Base-by-base conservation (phyloP, 2,113 vertebrate genomes). In the Nansenia antarctica region DNA sequence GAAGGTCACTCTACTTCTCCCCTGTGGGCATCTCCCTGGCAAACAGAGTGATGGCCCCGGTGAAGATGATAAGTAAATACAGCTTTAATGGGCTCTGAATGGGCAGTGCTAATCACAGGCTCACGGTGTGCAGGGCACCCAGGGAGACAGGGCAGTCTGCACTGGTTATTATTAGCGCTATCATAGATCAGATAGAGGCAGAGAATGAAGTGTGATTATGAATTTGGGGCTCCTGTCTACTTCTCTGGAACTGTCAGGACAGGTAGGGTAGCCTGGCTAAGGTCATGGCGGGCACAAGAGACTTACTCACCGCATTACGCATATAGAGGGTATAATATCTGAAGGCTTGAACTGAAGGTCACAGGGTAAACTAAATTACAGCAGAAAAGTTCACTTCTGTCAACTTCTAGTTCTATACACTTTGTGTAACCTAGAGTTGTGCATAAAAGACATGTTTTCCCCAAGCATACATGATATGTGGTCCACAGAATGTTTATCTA, bases 1-100 rank as follows among this genome's bases (percentile, higher is more conserved):
- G 77, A 91, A 93, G 87, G 90, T 92, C 86, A 90, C 77, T 65
- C 67, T 73, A 45, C 72, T 72, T 62, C 64, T 86, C 72, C 82
- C 86, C 87, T 74, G 71, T 76, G 83, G 86, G 85, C 79, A 85
- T 84, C 84, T 70, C 71, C 80, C 84, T 85, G 84, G 78, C 88
- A 91, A 87, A 91, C 81, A 82, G 82, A 85, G 73, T 75, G 77
- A 82, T 70, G 67, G 67, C 76, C 76, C 77, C 70, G 83, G 80
- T 77, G 80, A 86, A 83, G 72, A 87, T 76, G 88, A 92, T 91
- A 90, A 90, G 89, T 90, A 93, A 92, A 93, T 88, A 90, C 82
- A 83, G 82, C 87, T 90, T 91, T 88, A 91, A 91, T 86, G 85
- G 87, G 73, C 78, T 87, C 73, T 78, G 84, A 82, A 91, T 87